Evolutionary conservation across 1,140 invertebrate genomes (phyloP).

Genomic region (Drosophila dunni): DNA sequence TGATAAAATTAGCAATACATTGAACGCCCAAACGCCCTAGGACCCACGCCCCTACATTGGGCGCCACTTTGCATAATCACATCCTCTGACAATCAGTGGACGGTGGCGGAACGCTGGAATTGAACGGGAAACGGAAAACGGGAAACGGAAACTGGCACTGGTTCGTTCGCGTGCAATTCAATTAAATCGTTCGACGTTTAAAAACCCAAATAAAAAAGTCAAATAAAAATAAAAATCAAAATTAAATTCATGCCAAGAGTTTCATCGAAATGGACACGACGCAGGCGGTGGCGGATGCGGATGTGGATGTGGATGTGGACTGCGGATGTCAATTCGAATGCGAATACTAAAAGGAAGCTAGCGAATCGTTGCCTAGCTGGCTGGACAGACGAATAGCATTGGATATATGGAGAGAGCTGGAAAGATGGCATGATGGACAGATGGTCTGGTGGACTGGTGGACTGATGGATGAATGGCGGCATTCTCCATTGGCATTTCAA

Average conservation of each 20-base stretch:
- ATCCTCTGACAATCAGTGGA: background rate
- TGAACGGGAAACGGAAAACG: slow-evolving; percentile 5
- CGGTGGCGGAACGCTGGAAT: background rate
- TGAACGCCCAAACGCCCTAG: background rate
- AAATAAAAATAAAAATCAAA: slow-evolving; percentile 79
- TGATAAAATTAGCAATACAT: slow-evolving; percentile 47
- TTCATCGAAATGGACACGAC: slow-evolving; percentile 32
- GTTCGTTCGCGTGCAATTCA: slow-evolving; percentile 55
- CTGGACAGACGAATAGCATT: background rate
- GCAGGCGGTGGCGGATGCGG: background rate
- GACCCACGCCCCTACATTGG: slow-evolving; percentile 11
- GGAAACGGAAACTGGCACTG: slow-evolving; percentile 20
- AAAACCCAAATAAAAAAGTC: slow-evolving; percentile 63
- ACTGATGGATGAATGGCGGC: background rate
- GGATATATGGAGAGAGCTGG: background rate
- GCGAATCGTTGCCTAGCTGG: background rate
- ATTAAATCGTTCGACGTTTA: slow-evolving; percentile 72
- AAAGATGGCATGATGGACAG: background rate
- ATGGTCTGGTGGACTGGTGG: background rate
- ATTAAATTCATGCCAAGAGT: slow-evolving; percentile 66
- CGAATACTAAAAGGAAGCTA: slow-evolving; percentile 18
- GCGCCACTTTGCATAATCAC: slow-evolving; percentile 50
- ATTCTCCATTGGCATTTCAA: slow-evolving; percentile 62
- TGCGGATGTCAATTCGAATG: slow-evolving; percentile 10
- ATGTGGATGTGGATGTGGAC: slow-evolving; percentile 3